A percentile compares a stretch with the other conserved stretches of the same genome.
phyloP scores from a whole-genome alignment of 2,888 invertebrate species.

The Chaitophorus viminalis region DNA sequence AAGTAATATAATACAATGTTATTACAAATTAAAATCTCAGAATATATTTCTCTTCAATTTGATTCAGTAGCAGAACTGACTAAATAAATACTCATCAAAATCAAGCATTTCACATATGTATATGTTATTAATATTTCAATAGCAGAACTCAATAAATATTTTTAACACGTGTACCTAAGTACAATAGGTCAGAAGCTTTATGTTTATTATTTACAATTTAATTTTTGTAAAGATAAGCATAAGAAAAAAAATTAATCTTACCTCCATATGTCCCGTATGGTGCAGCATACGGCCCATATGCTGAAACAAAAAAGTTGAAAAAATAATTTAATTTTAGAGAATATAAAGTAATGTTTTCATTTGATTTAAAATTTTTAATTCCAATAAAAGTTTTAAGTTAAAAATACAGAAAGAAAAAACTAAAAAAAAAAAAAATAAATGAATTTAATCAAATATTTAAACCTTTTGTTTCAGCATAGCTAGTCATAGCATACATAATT shows the following conservation, averaged over 20 bases:
- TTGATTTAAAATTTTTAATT: conserved; percentile 15
- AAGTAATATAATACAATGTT: too few relatives aligned
- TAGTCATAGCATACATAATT: conserved; percentile 11
- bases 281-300: conserved; percentile 62
- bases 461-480: conserved; percentile 61
- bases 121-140: neutral
- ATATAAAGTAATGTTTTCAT: conserved; percentile 2
- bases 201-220: too few relatives aligned
- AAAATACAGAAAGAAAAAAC: neutral
- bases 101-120: too few relatives aligned
- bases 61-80: conserved; percentile 38
- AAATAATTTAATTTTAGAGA: conserved; percentile 55
- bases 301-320: conserved; percentile 61
- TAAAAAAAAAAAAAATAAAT: conserved; percentile 21
- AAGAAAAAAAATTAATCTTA: conserved; percentile 42
- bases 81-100: conserved; percentile 11
- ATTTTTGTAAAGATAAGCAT: neutral
- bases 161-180: too few relatives aligned
- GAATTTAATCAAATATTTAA: too few relatives aligned
- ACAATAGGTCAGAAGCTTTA: too few relatives aligned
- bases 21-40: neutral
- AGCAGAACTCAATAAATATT: too few relatives aligned
- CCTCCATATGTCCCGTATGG: conserved; percentile 60
- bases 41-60: neutral
- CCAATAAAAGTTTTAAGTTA: conserved; percentile 11